A percentile compares a stretch with the other conserved stretches of the same genome.
phyloP scores from a whole-genome alignment of 1,140 invertebrate genomes.

The Zelostemma sp. region DNA sequence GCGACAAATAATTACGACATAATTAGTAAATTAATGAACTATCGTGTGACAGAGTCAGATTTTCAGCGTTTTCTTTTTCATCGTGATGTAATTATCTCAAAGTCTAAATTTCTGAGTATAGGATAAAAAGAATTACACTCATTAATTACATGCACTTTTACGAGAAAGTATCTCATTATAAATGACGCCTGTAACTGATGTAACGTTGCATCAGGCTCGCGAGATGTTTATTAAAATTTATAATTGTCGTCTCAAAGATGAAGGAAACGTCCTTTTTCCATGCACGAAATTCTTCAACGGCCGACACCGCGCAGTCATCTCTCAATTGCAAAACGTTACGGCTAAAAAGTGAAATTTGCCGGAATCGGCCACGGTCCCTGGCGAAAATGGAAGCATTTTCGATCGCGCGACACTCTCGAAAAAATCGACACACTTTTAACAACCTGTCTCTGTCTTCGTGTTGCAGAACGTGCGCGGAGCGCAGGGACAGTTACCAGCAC shows the following conservation, averaged over 20 bases:
- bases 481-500: slow-evolving; percentile 63
- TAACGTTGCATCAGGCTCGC: slow-evolving; percentile 7
- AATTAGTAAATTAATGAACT: no score
- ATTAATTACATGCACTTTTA: slow-evolving; percentile 22
- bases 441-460: slow-evolving; percentile 69
- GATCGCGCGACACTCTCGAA: background rate
- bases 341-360: no score
- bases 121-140: slow-evolving; percentile 6
- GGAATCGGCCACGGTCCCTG: no score
- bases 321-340: no score
- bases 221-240: background rate
- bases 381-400: background rate
- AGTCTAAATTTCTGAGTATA: slow-evolving; percentile 4
- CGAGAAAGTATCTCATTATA: slow-evolving; percentile 14
- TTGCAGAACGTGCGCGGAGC: slow-evolving; percentile 69
- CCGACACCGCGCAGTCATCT: no score
- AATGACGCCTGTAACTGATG: slow-evolving; percentile 9
- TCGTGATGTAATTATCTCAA: slow-evolving; percentile 8
- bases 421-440: slow-evolving; percentile 22
- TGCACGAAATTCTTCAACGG: no score
- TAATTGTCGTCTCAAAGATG: background rate
- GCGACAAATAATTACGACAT: no score
- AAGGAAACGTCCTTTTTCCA: background rate
- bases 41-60: background rate
- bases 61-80: slow-evolving; percentile 3